A percentile compares a stretch with the other conserved stretches of the same genome.
Evolutionary conservation across 2,888 invertebrate species (phyloP).

Genomic region (Vanessa cardui): DNA sequence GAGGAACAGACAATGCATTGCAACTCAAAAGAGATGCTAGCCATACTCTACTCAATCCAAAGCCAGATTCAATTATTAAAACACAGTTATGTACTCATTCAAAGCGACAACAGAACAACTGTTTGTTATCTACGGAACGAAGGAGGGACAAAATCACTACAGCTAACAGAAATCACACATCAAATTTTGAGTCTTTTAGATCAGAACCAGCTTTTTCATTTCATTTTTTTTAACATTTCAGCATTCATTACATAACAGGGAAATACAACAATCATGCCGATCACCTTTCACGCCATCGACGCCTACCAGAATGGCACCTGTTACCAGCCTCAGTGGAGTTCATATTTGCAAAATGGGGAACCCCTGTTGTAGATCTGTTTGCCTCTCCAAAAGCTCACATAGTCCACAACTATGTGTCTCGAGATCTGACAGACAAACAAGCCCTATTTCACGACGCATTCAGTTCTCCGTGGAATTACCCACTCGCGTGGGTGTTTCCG

Average conservation of each 20-base stretch:
- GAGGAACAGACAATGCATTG: background rate
- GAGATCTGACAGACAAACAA: background rate
- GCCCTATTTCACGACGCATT: constrained; percentile 5
- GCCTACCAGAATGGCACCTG: too few species aligned
- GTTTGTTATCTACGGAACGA: background rate
- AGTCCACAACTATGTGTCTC: too few species aligned
- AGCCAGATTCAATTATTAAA: background rate
- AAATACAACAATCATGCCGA: too few species aligned
- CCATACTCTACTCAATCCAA: background rate
- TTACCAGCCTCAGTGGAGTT: too few species aligned
- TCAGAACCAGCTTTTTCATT: too few species aligned
- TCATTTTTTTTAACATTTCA: too few species aligned
- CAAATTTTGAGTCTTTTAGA: background rate
- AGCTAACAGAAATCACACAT: background rate
- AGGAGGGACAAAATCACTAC: background rate
- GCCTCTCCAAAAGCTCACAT: background rate
- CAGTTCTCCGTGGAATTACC: background rate
- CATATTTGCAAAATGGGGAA: too few species aligned
- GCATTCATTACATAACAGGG: too few species aligned
- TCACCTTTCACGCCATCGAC: too few species aligned
- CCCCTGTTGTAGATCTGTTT: background rate
- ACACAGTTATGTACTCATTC: background rate
- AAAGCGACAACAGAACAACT: background rate
- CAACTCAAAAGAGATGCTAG: background rate
- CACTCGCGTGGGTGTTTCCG: constrained; percentile 1